Percentiles rank a stretch among this genome's conserved stretches.
phyloP scores from a whole-genome alignment of 1,140 invertebrate genomes.

The Solenopsis invicta region DNA sequence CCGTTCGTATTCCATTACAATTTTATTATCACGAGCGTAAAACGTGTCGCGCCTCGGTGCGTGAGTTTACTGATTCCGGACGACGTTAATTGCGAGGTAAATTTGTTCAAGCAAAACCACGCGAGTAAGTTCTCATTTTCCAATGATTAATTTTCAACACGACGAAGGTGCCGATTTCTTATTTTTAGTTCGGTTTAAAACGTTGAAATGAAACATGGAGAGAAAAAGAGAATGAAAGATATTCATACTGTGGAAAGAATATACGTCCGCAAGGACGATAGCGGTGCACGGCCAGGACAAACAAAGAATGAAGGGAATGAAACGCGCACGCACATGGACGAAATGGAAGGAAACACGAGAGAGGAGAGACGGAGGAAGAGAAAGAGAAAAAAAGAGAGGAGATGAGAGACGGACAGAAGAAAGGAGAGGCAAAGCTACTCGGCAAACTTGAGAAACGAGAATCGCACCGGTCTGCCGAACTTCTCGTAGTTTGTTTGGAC shows the following conservation, averaged over 20 bases:
- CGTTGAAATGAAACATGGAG: background rate
- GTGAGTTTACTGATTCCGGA: constrained; percentile 1
- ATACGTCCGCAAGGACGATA: constrained; percentile 41
- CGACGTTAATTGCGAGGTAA: constrained; percentile 29
- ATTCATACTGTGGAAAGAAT: constrained; percentile 21
- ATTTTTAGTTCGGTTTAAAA: background rate
- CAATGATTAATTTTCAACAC: constrained; percentile 6
- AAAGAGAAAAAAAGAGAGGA: constrained; percentile 1
- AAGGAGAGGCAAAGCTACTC: constrained; percentile 20
- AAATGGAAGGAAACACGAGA: constrained; percentile 18
- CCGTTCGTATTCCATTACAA: constrained; percentile 2
- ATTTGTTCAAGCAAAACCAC: constrained; percentile 23
- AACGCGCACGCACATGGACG: constrained; percentile 13
- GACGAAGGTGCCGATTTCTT: constrained; percentile 4
- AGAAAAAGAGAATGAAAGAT: constrained; percentile 22
- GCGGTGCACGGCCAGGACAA: background rate
- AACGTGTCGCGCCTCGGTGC: background rate
- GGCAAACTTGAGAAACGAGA: constrained; percentile 54
- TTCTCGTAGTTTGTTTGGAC: background rate
- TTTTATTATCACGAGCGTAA: constrained; percentile 8
- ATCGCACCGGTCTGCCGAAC: constrained; percentile 31
- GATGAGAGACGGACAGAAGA: constrained; percentile 6
- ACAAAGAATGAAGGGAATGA: constrained; percentile 48
- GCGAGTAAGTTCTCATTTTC: constrained; percentile 18
- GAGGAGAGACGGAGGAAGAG: constrained; percentile 18